Evolutionary conservation across 2,113 vertebrate species (phyloP), one percentile per base, ranked within the genome.

Genomic region (Macquaria australasica): DNA sequence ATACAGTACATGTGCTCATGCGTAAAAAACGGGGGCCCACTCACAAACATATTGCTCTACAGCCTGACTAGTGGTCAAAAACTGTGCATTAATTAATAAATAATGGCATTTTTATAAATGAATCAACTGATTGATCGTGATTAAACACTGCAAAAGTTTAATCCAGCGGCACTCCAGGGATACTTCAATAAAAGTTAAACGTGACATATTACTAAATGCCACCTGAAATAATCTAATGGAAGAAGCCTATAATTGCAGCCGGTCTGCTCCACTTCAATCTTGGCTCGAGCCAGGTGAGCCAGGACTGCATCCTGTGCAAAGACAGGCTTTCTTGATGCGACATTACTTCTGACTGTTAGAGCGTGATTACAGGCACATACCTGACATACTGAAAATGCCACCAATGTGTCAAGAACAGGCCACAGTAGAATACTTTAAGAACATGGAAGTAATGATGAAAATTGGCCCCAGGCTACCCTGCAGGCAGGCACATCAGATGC

Each of bases 371-470:
- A 82, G 25, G 37, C 74, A 18, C 28, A 70, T 23, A 73, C 50
- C 28, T 76, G 67, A 62, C 76, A 86, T 23, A 48, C 53, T 55
- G 72, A 77, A 81, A 86, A 84, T 73, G 56, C 59, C 84, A 89
- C 77, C 66, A 59, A 18, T 59, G 83, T 86, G 85, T 81, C 64
- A 68, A 70, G 69, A 76, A 66, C 37, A 56, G 67, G 78, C 78
- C 85, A 51, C 73, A 3, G 82, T 28, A 79, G 82, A 89, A 85
- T 84, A 78, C 53, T 84, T 84, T 68, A 28, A 75, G 79, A 81
- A 85, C 70, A 71, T 82, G 66, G 82, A 89, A 79, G 86, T 91
- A 88, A 88, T 91, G 85, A 91, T 90, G 89, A 83, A 88, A 91
- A 87, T 45, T 87, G 78, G 88, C 90, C 85, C 58, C 59, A 8